phyloP scores from a whole-genome alignment of 1,140 invertebrate genomes.

The Brachionus paranguensis region DNA sequence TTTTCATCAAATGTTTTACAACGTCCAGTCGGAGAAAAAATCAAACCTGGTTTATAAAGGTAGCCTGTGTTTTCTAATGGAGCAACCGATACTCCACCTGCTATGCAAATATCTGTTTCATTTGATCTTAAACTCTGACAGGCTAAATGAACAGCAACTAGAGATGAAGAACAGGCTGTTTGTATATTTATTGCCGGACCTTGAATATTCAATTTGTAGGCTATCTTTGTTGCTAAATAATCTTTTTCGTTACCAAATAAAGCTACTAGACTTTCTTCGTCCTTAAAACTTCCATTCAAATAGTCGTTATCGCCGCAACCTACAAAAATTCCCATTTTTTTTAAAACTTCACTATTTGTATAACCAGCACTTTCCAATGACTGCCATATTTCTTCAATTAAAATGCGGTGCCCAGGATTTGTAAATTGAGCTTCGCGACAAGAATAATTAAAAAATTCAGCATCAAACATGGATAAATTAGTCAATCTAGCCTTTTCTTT shows the following conservation, averaged over 20 bases:
- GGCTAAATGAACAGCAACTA: neutral
- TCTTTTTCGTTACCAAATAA: neutral
- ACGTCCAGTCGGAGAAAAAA: neutral
- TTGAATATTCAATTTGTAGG: neutral
- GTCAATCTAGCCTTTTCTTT: neutral
- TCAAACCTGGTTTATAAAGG: neutral
- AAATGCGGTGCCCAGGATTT: neutral
- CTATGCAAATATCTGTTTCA: neutral
- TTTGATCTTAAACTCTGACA: neutral
- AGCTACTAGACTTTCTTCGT: neutral
- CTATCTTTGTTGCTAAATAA: neutral
- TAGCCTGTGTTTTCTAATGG: neutral
- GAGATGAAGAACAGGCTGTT: constrained; percentile 17
- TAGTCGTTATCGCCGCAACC: neutral
- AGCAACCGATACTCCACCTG: neutral
- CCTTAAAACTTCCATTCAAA: neutral
- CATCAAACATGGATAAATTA: neutral
- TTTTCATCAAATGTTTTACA: constrained; percentile 6
- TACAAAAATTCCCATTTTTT: neutral
- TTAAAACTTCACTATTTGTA: neutral
- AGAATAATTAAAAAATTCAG: neutral
- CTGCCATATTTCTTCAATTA: neutral
- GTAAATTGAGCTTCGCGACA: neutral
- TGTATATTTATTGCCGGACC: neutral
- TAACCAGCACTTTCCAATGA: neutral